These are phyloP conservation scores for Chiridota heheva DNA, from an alignment of 35 echinoderm and acorn worm species.

Conservation along the genomic window DNA sequence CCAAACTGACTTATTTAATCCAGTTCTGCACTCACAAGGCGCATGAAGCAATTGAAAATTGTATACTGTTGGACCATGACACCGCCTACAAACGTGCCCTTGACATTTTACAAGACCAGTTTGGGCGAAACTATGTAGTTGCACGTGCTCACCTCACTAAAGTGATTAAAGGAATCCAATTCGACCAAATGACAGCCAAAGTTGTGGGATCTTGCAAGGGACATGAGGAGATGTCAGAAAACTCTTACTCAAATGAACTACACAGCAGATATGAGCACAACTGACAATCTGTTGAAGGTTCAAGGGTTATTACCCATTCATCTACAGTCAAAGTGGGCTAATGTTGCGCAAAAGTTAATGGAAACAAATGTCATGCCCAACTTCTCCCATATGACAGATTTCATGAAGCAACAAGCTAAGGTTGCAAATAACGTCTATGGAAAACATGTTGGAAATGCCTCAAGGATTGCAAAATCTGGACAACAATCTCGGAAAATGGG, in stretches of 20 bases:
- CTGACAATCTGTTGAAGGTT: constrained; percentile 35
- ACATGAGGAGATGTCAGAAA: constrained; percentile 47
- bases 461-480: not conserved
- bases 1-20: constrained; percentile 46
- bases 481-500: not conserved
- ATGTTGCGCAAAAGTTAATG: not conserved
- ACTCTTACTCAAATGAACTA: constrained; percentile 37
- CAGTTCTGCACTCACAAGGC: constrained; percentile 69
- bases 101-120: constrained; percentile 63
- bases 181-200: not conserved
- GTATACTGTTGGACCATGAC: constrained; percentile 32
- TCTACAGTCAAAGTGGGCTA: constrained; percentile 23
- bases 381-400: constrained; percentile 56
- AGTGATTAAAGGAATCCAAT: constrained; percentile 17
- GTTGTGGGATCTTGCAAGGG: constrained; percentile 46
- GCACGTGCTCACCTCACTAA: constrained; percentile 31
- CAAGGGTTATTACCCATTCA: constrained; percentile 16
- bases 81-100: constrained; percentile 45
- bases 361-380: constrained; percentile 5
- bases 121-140: constrained; percentile 49
- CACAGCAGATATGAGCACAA: constrained; percentile 27
- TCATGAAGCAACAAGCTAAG: constrained; percentile 36
- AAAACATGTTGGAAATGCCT: constrained; percentile 4
- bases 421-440: constrained; percentile 41
- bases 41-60: constrained; percentile 41